phyloP scores from a whole-genome alignment of 2,888 invertebrate genomes.

The Philopedon plagiatum region DNA sequence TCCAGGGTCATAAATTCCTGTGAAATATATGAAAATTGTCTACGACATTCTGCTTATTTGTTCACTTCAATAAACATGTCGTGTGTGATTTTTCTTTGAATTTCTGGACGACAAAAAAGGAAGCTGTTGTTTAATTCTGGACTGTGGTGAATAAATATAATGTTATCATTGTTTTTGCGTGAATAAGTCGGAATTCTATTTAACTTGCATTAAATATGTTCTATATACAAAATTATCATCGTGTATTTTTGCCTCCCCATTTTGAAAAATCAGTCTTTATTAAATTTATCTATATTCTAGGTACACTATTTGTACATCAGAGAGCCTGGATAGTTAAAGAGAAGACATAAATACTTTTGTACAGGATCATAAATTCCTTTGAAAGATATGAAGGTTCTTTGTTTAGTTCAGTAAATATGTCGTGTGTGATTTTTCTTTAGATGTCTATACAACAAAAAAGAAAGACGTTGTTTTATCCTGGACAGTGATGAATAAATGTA shows the following conservation, averaged over 20 bases:
- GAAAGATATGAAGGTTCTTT: slow-evolving; percentile 53
- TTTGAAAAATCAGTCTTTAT: no score
- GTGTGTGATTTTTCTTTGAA: slow-evolving; percentile 34
- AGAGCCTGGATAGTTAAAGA: slow-evolving; percentile 50
- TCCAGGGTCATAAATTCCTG: slow-evolving; percentile 46
- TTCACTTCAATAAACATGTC: slow-evolving; percentile 41
- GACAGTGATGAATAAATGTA: no score
- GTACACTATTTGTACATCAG: no score
- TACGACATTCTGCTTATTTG: slow-evolving; percentile 54
- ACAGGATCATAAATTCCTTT: slow-evolving; percentile 46
- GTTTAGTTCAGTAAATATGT: slow-evolving; percentile 43
- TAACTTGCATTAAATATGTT: no score
- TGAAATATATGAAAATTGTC: slow-evolving; percentile 51
- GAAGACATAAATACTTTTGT: slow-evolving; percentile 39
- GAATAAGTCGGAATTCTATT: no score
- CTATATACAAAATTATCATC: no score
- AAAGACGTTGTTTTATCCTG: slow-evolving; percentile 1
- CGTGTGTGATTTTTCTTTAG: slow-evolving; percentile 33
- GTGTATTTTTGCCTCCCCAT: no score
- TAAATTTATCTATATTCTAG: no score
- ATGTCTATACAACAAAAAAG: slow-evolving; percentile 11
- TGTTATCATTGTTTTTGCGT: no score
- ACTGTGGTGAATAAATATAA: no score
- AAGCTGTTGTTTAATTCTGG: background rate
- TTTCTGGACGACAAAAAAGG: slow-evolving; percentile 8